These are phyloP conservation scores for Parnassius smintheus DNA, from an alignment of 2,888 invertebrate genomes.

Conservation along the genomic window DNA sequence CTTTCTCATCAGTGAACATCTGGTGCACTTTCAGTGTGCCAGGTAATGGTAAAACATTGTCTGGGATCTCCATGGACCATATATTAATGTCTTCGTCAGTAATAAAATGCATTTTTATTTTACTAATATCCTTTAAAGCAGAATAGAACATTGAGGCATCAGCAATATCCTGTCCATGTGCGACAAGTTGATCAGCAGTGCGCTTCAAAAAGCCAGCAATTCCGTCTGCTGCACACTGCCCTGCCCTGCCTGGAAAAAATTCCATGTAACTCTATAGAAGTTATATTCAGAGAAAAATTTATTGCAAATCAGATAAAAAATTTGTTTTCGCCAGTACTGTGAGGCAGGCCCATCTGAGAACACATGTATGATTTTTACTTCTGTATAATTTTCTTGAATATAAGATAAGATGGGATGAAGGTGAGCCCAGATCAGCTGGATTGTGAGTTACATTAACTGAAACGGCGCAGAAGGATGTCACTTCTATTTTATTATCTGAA, in stretches of 20 bases:
- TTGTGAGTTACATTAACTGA: conserved; percentile 16
- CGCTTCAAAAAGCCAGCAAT: conserved; percentile 14
- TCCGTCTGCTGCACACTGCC: conserved; percentile 24
- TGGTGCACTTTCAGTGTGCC: conserved; percentile 9
- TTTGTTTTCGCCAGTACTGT: conserved; percentile 2
- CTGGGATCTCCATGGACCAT: not conserved
- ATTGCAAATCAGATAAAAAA: conserved; percentile 13
- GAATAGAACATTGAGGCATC: conserved; percentile 25
- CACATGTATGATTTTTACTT: conserved; percentile 1
- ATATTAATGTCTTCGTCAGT: not conserved
- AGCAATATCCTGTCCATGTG: conserved; percentile 25
- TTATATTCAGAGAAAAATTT: conserved; percentile 14
- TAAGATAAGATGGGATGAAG: conserved; percentile 16
- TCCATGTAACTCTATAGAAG: conserved; percentile 27
- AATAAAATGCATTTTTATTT: too few species aligned
- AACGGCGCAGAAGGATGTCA: conserved; percentile 16
- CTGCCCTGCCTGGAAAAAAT: conserved; percentile 28
- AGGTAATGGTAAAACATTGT: conserved; percentile 1
- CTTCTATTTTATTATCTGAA: conserved; percentile 12
- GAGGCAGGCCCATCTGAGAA: too few species aligned
- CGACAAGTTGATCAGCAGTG: conserved; percentile 2
- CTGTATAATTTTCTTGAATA: conserved; percentile 9
- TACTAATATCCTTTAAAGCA: conserved; percentile 21
- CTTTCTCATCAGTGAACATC: conserved; percentile 13
- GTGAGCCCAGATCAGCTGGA: conserved; percentile 21